Evolutionary conservation across 2,113 vertebrate genomes (phyloP).

Genomic region (Gymnorhina tibicen): DNA sequence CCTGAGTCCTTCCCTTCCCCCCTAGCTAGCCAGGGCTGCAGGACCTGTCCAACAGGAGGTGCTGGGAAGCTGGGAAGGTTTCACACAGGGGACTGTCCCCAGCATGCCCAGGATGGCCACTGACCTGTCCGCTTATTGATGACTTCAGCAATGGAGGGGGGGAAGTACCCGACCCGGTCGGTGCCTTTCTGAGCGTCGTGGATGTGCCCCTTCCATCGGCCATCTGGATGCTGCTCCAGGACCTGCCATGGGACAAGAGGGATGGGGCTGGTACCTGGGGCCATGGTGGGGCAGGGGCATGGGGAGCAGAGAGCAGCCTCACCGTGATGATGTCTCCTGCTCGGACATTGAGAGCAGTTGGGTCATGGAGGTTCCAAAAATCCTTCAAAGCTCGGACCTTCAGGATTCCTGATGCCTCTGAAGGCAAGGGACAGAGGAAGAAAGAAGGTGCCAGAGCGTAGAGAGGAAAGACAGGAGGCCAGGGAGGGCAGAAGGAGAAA

Average conservation of each 20-base stretch:
- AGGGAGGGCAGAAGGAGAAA: neutral
- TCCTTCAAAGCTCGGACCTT: constrained; percentile 96
- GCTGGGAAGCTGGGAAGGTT: neutral
- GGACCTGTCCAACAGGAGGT: neutral
- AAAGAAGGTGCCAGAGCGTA: neutral
- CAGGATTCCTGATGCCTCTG: constrained; percentile 91
- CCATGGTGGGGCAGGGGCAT: fast-evolving
- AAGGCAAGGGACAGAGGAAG: constrained; percentile 21
- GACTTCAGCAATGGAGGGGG: constrained; percentile 92
- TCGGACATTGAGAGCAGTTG: constrained; percentile 90
- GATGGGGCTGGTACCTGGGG: neutral
- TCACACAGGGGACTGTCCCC: neutral
- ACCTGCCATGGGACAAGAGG: constrained; percentile 71
- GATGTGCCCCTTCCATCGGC: constrained; percentile 95
- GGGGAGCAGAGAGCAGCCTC: constrained; percentile 22
- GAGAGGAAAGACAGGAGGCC: neutral
- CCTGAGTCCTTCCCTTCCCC: neutral
- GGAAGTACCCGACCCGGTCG: constrained; percentile 92
- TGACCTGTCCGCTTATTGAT: constrained; percentile 89
- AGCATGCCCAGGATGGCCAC: neutral
- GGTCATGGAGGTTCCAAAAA: constrained; percentile 95
- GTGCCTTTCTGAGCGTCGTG: constrained; percentile 89
- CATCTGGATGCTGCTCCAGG: constrained; percentile 89
- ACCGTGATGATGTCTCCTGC: constrained; percentile 95
- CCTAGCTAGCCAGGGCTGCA: neutral